Evolutionary conservation across 2,888 invertebrate species (phyloP).

Genomic region (Microplitis deprimator): DNA sequence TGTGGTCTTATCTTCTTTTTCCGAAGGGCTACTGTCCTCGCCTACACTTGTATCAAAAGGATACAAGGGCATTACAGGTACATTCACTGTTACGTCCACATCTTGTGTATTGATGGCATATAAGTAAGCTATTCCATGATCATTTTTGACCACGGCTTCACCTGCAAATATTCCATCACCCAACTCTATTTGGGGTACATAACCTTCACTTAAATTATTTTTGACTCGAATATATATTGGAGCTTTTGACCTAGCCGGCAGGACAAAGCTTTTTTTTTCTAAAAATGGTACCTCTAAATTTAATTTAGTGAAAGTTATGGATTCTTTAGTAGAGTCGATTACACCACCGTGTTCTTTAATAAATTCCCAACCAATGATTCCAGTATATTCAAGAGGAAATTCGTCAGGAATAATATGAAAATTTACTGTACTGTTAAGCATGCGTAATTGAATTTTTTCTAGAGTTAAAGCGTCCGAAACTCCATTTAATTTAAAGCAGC

Average conservation of each 20-base stretch:
- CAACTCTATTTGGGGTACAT: conserved; percentile 26
- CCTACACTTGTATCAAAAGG: conserved; percentile 20
- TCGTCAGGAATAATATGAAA: background rate
- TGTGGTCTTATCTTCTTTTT: background rate
- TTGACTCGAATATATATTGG: background rate
- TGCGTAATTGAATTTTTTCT: too few species aligned
- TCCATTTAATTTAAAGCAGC: background rate
- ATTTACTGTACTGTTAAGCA: background rate
- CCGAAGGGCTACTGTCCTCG: background rate
- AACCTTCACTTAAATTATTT: conserved; percentile 10
- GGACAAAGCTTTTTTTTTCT: background rate
- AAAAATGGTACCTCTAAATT: background rate
- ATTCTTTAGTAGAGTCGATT: background rate
- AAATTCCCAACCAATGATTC: background rate
- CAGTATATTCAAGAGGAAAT: background rate
- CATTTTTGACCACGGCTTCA: conserved; percentile 18
- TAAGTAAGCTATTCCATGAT: conserved; percentile 27
- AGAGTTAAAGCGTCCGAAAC: background rate
- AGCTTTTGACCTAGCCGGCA: background rate
- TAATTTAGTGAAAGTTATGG: background rate
- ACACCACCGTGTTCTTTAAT: background rate
- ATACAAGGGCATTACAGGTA: conserved; percentile 6
- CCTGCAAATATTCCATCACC: conserved; percentile 23
- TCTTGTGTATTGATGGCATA: conserved; percentile 26
- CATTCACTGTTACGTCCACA: conserved; percentile 29